Conservation (phyloP, 2,113 vertebrate genomes). For the Leucopsar rothschildi region DNA sequence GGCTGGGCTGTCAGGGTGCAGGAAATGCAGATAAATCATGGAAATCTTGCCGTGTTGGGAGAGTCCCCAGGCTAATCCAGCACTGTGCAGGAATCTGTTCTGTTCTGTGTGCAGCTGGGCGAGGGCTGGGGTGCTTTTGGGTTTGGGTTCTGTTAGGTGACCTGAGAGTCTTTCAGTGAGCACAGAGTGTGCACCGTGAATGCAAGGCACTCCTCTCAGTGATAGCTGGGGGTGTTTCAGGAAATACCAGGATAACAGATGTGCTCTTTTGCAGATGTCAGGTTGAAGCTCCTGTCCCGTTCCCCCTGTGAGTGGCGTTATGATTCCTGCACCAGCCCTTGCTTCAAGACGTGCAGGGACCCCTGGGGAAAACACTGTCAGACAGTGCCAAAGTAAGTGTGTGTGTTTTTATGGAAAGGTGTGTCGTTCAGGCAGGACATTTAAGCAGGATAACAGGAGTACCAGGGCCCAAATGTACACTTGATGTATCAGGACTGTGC, state of each 20-base stretch:
- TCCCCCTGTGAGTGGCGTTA: conserved; percentile 90
- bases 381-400: conserved; percentile 84
- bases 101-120: not conserved
- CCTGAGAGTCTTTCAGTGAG: not conserved
- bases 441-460: not conserved
- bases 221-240: not conserved
- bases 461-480: not conserved
- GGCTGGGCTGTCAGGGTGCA: not conserved
- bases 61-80: not conserved
- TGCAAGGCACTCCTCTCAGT: not conserved
- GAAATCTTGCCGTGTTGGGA: not conserved
- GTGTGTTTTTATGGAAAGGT: not conserved
- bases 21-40: fast-evolving
- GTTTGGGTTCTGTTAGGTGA: not conserved
- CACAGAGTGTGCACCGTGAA: not conserved
- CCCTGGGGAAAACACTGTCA: conserved; percentile 79
- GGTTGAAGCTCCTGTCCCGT: conserved; percentile 54
- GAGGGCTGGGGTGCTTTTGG: not conserved
- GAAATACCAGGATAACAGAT: not conserved
- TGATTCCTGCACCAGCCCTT: conserved; percentile 86
- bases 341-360: conserved; percentile 92
- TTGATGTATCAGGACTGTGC: not conserved
- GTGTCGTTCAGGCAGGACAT: not conserved
- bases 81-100: fast-evolving
- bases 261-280: conserved; percentile 68